Conservation (phyloP, 2,797 vertebrate genomes). For the Cirrhinus molitorella region DNA sequence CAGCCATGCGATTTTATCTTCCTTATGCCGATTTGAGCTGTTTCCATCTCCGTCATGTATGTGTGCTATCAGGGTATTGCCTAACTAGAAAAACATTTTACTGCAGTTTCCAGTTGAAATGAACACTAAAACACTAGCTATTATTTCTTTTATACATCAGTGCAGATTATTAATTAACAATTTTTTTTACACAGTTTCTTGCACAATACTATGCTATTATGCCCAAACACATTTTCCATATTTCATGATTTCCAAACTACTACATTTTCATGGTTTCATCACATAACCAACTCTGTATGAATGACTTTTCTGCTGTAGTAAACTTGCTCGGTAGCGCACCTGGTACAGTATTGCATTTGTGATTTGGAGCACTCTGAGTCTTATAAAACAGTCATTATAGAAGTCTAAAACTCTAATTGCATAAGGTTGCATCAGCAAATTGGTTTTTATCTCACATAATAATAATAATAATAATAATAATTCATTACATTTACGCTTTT, state of each 20-base stretch:
- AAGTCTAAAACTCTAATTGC: neutral
- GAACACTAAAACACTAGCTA: too few species aligned
- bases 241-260: neutral
- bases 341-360: neutral
- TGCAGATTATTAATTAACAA: too few species aligned
- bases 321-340: neutral
- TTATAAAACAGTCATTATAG: neutral
- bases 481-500: too few species aligned
- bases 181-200: neutral
- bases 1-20: too few species aligned
- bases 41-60: too few species aligned
- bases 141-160: too few species aligned
- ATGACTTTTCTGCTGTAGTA: neutral
- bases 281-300: neutral
- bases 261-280: neutral
- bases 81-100: too few species aligned
- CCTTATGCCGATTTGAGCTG: too few species aligned
- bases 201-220: neutral
- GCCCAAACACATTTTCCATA: neutral
- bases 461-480: too few species aligned
- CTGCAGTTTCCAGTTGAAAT: too few species aligned
- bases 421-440: neutral
- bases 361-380: neutral
- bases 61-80: too few species aligned
- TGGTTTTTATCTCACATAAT: neutral